Evolutionary conservation across 2,113 vertebrate genomes (phyloP).

Genomic region (Hemichromis elongatus): DNA sequence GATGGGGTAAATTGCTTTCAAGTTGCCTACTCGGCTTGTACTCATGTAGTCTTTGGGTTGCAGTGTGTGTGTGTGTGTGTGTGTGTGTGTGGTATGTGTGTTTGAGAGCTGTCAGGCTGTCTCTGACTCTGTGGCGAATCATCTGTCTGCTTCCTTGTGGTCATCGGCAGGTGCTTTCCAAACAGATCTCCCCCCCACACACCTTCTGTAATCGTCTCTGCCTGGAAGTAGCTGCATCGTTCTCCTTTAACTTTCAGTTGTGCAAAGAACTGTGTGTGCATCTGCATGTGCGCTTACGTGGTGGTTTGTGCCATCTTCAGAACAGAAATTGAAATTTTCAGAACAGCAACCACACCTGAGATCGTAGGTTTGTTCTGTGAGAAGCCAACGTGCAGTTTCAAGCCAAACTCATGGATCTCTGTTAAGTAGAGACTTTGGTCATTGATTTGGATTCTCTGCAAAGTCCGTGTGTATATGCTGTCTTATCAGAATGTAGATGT

Average conservation of each 20-base stretch:
- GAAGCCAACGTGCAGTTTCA: not conserved
- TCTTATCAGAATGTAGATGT: not conserved
- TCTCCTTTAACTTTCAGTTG: not conserved
- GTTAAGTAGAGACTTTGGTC: not conserved
- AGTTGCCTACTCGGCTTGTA: constrained; percentile 19
- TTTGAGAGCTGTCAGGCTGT: constrained; percentile 6
- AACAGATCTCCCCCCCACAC: constrained; percentile 30
- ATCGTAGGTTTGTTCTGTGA: not conserved
- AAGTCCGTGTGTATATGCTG: not conserved
- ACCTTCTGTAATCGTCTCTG: constrained; percentile 34
- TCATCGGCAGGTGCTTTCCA: constrained; percentile 40
- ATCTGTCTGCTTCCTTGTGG: constrained; percentile 45
- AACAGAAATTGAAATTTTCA: not conserved
- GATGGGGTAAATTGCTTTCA: constrained; percentile 41
- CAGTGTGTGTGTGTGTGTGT: not conserved
- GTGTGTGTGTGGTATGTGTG: not conserved
- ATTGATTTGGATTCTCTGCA: not conserved
- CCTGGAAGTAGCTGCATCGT: constrained; percentile 15
- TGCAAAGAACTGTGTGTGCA: not conserved
- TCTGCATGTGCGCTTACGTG: not conserved
- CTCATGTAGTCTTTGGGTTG: constrained; percentile 9
- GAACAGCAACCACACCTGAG: not conserved
- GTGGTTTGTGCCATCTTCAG: not conserved
- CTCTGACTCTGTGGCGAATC: constrained; percentile 28
- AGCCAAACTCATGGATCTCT: not conserved